Evolutionary conservation across 2,113 vertebrate species (phyloP).

Genomic region (Chaetura pelagica): DNA sequence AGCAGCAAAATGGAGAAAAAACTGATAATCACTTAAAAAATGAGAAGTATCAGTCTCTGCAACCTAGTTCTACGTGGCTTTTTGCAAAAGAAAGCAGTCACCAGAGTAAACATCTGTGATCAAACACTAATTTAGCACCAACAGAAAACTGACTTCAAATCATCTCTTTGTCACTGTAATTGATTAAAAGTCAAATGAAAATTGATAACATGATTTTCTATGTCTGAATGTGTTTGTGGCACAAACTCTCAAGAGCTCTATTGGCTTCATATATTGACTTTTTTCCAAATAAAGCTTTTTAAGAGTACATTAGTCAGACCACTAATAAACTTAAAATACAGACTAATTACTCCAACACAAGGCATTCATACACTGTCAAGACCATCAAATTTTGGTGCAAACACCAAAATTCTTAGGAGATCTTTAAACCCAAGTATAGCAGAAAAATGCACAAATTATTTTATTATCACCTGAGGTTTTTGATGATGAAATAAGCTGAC

Average conservation of each 20-base stretch:
- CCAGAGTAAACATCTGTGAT: slow-evolving; percentile 75
- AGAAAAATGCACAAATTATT: neutral
- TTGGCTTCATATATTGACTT: slow-evolving; percentile 80
- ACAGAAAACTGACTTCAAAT: slow-evolving; percentile 92
- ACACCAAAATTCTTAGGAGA: slow-evolving; percentile 24
- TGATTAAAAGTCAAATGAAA: slow-evolving; percentile 95
- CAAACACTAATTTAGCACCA: slow-evolving; percentile 82
- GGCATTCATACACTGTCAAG: slow-evolving; percentile 38
- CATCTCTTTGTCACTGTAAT: slow-evolving; percentile 89
- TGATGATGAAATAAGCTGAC: neutral
- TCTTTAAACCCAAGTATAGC: slow-evolving; percentile 5
- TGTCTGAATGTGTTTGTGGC: slow-evolving; percentile 64
- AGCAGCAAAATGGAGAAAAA: slow-evolving; percentile 28
- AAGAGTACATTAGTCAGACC: slow-evolving; percentile 80
- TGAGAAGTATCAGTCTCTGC: slow-evolving; percentile 27
- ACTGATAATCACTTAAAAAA: slow-evolving; percentile 47
- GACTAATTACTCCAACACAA: slow-evolving; percentile 76
- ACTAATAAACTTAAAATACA: slow-evolving; percentile 81
- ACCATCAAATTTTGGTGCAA: slow-evolving; percentile 40
- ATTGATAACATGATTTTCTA: slow-evolving; percentile 91
- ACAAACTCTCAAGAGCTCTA: slow-evolving; percentile 71
- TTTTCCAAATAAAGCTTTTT: slow-evolving; percentile 80
- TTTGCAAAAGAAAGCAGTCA: slow-evolving; percentile 61
- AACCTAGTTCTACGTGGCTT: slow-evolving; percentile 34
- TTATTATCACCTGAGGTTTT: neutral